phyloP scores from a whole-genome alignment of 2,888 invertebrate genomes.

The Athripsodes cinereus region DNA sequence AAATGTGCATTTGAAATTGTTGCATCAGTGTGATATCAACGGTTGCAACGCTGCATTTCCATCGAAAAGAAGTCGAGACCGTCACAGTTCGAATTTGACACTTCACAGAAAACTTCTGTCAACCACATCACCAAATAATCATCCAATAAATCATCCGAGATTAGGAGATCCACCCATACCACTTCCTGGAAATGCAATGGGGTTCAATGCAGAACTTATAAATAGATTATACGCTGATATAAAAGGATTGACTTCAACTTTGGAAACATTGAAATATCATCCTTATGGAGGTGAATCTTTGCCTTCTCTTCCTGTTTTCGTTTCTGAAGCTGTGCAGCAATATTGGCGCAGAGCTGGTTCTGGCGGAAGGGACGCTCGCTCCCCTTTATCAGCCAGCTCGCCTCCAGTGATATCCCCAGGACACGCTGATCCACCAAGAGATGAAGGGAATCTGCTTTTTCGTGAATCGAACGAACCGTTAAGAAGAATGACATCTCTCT shows the following conservation, averaged over 20 bases:
- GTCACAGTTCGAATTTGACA: constrained; percentile 54
- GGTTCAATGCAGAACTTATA: constrained; percentile 74
- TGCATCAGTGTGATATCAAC: constrained; percentile 84
- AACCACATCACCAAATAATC: constrained; percentile 36
- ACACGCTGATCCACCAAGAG: constrained; percentile 44
- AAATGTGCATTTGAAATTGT: constrained; percentile 83
- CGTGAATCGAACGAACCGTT: constrained; percentile 48
- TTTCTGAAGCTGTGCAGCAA: constrained; percentile 49
- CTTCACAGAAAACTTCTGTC: constrained; percentile 48
- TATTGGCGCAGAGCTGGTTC: constrained; percentile 43
- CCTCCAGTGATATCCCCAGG: constrained; percentile 48
- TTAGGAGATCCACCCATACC: constrained; percentile 46
- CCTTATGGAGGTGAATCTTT: constrained; percentile 39
- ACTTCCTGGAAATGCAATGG: constrained; percentile 47
- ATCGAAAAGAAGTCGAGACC: constrained; percentile 64
- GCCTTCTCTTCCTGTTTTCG: constrained; percentile 43
- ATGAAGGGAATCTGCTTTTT: constrained; percentile 50
- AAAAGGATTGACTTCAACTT: constrained; percentile 52
- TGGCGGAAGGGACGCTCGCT: constrained; percentile 44
- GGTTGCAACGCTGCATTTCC: constrained; percentile 90
- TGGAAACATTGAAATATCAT: constrained; percentile 59
- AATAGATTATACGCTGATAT: constrained; percentile 77
- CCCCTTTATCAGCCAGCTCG: constrained; percentile 46
- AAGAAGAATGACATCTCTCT: constrained; percentile 50
- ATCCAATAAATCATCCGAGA: constrained; percentile 26